Evolutionary conservation across 2,888 invertebrate genomes (phyloP).

Genomic region (Micropterix aruncella): DNA sequence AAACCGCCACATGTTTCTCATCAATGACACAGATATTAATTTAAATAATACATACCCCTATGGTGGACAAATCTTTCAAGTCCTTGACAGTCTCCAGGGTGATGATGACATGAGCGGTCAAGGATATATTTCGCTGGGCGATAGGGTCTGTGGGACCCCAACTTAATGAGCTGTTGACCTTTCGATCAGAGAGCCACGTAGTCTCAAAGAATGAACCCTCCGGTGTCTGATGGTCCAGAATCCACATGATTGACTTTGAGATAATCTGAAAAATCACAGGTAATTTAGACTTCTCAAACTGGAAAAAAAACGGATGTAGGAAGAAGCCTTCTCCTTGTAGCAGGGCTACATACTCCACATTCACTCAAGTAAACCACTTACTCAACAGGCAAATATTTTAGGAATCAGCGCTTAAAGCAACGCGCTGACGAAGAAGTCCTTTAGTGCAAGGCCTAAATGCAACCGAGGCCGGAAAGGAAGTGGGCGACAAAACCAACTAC

Average conservation of each 20-base stretch:
- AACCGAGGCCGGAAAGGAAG: too few species aligned
- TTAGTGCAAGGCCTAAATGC: too few species aligned
- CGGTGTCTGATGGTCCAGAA: conserved; percentile 68
- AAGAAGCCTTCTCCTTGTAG: too few species aligned
- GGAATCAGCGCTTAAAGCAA: too few species aligned
- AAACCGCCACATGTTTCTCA: too few species aligned
- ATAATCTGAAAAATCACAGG: conserved; percentile 40
- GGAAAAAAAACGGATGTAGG: too few species aligned
- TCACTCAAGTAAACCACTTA: too few species aligned
- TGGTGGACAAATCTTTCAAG: conserved; percentile 37
- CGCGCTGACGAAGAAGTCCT: too few species aligned
- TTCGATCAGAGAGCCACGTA: conserved; percentile 77
- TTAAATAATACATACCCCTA: conserved; percentile 11
- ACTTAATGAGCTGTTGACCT: conserved; percentile 61
- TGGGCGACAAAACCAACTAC: too few species aligned
- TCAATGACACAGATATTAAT: too few species aligned
- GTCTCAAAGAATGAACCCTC: conserved; percentile 85
- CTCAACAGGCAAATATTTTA: too few species aligned
- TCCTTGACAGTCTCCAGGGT: conserved; percentile 76
- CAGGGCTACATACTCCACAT: too few species aligned
- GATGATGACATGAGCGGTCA: conserved; percentile 89
- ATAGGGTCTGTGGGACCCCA: conserved; percentile 37
- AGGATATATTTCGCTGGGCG: conserved; percentile 64
- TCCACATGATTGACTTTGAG: conserved; percentile 72
- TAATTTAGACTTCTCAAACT: not conserved